phyloP scores from a whole-genome alignment of 2,113 vertebrate genomes.

The Gadus macrocephalus region DNA sequence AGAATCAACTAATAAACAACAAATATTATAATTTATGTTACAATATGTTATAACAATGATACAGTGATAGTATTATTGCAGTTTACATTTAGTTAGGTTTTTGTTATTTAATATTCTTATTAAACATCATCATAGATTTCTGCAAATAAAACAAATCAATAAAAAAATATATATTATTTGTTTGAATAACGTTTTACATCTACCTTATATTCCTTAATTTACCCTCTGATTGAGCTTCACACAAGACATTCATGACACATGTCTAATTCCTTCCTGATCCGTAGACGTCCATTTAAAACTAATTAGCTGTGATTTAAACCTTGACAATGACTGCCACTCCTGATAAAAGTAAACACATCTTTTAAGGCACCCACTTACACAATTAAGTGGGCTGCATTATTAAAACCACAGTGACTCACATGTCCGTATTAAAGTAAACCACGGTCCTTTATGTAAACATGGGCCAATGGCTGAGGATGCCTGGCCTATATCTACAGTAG shows the following conservation, averaged over 20 bases:
- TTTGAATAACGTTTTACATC: background rate
- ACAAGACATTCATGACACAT: constrained; percentile 17
- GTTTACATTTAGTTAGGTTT: background rate
- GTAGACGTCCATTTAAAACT: constrained; percentile 31
- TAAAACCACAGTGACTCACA: constrained; percentile 61
- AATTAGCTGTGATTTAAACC: constrained; percentile 42
- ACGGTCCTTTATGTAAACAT: constrained; percentile 68
- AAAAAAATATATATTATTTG: background rate
- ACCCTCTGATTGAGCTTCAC: constrained; percentile 22
- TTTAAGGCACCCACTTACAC: constrained; percentile 64
- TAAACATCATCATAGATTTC: background rate
- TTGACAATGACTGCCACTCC: constrained; percentile 42
- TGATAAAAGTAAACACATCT: constrained; percentile 61
- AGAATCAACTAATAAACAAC: background rate
- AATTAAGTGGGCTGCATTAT: constrained; percentile 55
- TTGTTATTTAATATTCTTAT: background rate
- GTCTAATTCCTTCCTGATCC: constrained; percentile 19
- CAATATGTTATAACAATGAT: background rate
- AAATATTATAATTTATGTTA: background rate
- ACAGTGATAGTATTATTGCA: background rate
- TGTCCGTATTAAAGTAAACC: constrained; percentile 65
- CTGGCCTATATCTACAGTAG: constrained; percentile 52
- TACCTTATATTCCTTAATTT: constrained; percentile 17
- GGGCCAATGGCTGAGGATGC: constrained; percentile 49
- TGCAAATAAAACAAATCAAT: background rate